Evolutionary conservation across 2,888 invertebrate genomes (phyloP), one percentile per base, ranked within the genome.

Genomic region (Drosophila yooni): DNA sequence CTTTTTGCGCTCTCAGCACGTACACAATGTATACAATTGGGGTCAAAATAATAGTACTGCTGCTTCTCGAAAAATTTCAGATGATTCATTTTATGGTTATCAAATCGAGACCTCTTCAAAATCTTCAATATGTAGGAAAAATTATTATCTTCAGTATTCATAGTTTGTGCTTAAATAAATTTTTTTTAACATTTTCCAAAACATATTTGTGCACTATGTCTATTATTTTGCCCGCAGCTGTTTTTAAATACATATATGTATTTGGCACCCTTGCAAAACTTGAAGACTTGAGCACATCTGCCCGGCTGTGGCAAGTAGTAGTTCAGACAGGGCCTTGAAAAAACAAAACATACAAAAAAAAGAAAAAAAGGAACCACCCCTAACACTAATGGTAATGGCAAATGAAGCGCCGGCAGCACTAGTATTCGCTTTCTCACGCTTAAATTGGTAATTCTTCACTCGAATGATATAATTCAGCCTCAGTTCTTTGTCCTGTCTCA

Each of bases 381-480:
- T 36, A 21, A 53, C 33, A 38, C 43, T 59, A 65, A 79, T 68
- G 63, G 48, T 48, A 25, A 54, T 33, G 1, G 31, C 70, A 76
- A 86, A 76, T 75, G 67, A 88, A 70, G 40, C 57, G 75, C 82
- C 67, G 33, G n/a, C 54, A 76, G 90, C 89, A 74, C 64, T 74
- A 64, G 57, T 50, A 57, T 65, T 58, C 60, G 67, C 52, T 61
- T 65, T 60, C 64, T 76, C 73, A 70, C 73, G 72, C 65, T 68
- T 59, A 69, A 68, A 77, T 81, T 73, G 67, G 58, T 63, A 81
- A 72, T 72, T 60, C 51, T 67, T 76, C 66, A 69, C 70, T 57
- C 65, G 50, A 76, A 53, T 66, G 52, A 48, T 27, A 51, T 36
- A 58, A 58, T 54, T 60, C 18, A 29, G 53, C 18, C 46, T 29